phyloP scores from a whole-genome alignment of 92 coral and sea anemone species.

The Palythoa caribaeorum region DNA sequence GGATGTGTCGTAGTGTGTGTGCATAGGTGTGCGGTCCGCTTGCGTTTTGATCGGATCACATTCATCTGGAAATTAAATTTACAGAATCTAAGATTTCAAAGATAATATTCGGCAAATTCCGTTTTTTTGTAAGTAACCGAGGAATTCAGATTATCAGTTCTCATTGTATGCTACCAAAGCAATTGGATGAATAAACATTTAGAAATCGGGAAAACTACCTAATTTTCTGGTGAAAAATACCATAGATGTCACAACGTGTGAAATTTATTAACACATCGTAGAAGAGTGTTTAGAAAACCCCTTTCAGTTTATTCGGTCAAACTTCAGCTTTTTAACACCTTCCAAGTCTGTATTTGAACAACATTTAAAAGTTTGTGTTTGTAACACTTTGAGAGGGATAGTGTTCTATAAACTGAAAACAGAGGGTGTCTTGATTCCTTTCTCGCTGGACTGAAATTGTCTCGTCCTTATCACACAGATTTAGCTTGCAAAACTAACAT shows the following conservation, averaged over 20 bases:
- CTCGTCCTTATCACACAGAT: conserved; percentile 6
- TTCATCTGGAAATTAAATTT: conserved; percentile 51
- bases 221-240: not conserved
- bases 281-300: conserved; percentile 44
- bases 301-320: conserved; percentile 33
- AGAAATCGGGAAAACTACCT: not conserved
- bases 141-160: conserved; percentile 49
- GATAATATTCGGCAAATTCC: conserved; percentile 48
- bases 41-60: conserved; percentile 25
- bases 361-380: conserved; percentile 32
- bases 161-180: not conserved
- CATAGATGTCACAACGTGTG: conserved; percentile 1
- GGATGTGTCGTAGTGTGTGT: conserved; percentile 43
- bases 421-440: conserved; percentile 15
- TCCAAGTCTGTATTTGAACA: conserved; percentile 35
- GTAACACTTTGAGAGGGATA: conserved; percentile 5
- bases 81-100: conserved; percentile 48
- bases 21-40: conserved; percentile 47
- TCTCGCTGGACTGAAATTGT: not conserved
- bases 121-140: conserved; percentile 27
- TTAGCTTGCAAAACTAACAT: not conserved
- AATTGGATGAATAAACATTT: conserved; percentile 24
- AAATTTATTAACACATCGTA: conserved; percentile 39
- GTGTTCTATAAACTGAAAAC: conserved; percentile 26
- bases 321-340: conserved; percentile 41